Percentiles rank a stretch among this genome's conserved stretches.
Evolutionary conservation across 2,113 vertebrate species (phyloP).

Genomic region (Clarias magur): DNA sequence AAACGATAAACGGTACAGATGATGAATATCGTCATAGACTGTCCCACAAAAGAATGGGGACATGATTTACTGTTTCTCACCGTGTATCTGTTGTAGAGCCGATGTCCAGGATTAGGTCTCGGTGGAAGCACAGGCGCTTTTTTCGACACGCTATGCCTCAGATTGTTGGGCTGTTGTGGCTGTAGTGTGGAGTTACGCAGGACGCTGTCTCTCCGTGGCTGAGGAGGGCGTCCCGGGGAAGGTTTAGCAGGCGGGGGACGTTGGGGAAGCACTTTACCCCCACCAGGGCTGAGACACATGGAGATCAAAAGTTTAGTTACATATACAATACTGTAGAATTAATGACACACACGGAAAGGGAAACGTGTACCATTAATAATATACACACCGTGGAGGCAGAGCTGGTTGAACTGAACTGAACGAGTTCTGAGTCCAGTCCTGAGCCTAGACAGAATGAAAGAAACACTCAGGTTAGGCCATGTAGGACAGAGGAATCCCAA

Average conservation of each 20-base stretch:
- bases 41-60: not conserved
- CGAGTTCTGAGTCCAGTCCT: slow-evolving; percentile 19
- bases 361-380: not conserved
- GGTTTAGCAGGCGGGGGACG: slow-evolving; percentile 78
- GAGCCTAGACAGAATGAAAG: slow-evolving; percentile 9
- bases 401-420: not conserved
- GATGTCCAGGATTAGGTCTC: slow-evolving; percentile 89
- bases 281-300: slow-evolving; percentile 66
- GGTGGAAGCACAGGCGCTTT: slow-evolving; percentile 84
- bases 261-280: slow-evolving; percentile 74
- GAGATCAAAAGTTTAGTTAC: not conserved
- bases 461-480: not conserved
- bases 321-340: not conserved
- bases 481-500: not conserved
- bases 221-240: slow-evolving; percentile 82
- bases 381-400: slow-evolving; percentile 32
- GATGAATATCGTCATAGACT: not conserved
- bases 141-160: slow-evolving; percentile 71
- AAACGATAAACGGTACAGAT: no score
- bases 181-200: slow-evolving; percentile 46
- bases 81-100: slow-evolving; percentile 91
- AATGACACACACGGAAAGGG: not conserved
- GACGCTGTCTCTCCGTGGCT: slow-evolving; percentile 68
- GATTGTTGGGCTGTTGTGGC: slow-evolving; percentile 57
- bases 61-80: slow-evolving; percentile 67